Base-by-base conservation (phyloP, 2,797 vertebrate genomes). In the Lutjanus campechanus region DNA sequence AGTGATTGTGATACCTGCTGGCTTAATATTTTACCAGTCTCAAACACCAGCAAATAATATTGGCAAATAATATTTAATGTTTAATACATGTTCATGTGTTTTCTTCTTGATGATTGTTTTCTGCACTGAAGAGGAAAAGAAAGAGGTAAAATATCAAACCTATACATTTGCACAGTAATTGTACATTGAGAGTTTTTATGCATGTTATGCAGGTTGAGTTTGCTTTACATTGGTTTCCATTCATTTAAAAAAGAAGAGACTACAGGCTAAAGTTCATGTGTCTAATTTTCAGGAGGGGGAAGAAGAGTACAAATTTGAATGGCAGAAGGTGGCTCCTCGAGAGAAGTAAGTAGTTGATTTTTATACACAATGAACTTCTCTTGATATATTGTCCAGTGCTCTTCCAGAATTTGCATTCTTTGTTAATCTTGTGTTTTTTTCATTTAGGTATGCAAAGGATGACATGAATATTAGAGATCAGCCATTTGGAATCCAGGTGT, bases 401-500 rank as follows among this genome's bases (percentile, higher is more conserved):
- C 8, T 20, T 19, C 2, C 36, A 67, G 16, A 46, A 36, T 76
- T 60, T 63, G 7, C 8, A 1, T 41, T 25, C 0, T 40, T 84
- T 65, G 3, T 53, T 40, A 56, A 73, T 68, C 2, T 19, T 76
- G 54, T 5, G 65, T 59, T 72, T 65, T 68, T 90, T 13, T 91
- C 74, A 13, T 73, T 8, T 56, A 99, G 98, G 72, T 99, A 99
- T 60, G 98, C 98, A 64, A 99, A 99, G 89, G 98, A 99, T 96
- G 98, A 99, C 89, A 98, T 99, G 98, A 99, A 97, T 85, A 99
- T 99, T 91, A 96, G 98, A 94, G 98, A 99, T 94, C 98, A 99
- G 83, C 98, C 98, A 0, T 99, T 99, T 96, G 98, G 98, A 76
- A 99, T 99, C 91, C 98, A 99, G 97, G 98, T 96, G 91, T 90